These are phyloP conservation scores for Drosophila neonasuta DNA, from an alignment of 2,888 invertebrate species.

Conservation along the genomic window DNA sequence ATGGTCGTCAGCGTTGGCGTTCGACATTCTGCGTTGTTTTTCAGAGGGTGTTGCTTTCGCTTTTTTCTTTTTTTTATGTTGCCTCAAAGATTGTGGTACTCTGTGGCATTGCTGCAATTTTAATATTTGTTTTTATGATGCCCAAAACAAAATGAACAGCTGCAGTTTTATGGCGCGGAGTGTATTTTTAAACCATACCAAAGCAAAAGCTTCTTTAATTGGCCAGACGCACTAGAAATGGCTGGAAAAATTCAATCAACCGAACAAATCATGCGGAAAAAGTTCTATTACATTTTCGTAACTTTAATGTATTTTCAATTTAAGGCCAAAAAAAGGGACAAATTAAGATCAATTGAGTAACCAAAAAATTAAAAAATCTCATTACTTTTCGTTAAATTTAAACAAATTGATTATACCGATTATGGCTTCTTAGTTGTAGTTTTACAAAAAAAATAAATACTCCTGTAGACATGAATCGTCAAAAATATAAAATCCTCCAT, in stretches of 20 bases:
- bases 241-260: slow-evolving; percentile 34
- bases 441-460: slow-evolving; percentile 1
- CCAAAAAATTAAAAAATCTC: too few relatives aligned
- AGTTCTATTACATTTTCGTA: slow-evolving; percentile 3
- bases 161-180: slow-evolving; percentile 53
- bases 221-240: slow-evolving; percentile 23
- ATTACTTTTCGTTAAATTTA: too few relatives aligned
- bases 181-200: slow-evolving; percentile 23
- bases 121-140: slow-evolving; percentile 64
- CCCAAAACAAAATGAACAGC: slow-evolving; percentile 55
- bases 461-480: too few relatives aligned
- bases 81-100: slow-evolving; percentile 35
- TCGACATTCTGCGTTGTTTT: slow-evolving; percentile 17
- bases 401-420: too few relatives aligned
- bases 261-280: slow-evolving; percentile 23
- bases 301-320: neutral
- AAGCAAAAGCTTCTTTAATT: slow-evolving; percentile 45
- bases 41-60: slow-evolving; percentile 15
- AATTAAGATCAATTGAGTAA: neutral
- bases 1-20: slow-evolving; percentile 57
- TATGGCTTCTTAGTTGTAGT: neutral
- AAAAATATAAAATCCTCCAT: too few relatives aligned
- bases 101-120: slow-evolving; percentile 60
- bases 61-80: slow-evolving; percentile 21
- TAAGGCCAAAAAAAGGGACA: neutral